These are phyloP conservation scores for Ophioninae sp. DNA, from an alignment of 2,888 invertebrate species.

Conservation along the genomic window DNA sequence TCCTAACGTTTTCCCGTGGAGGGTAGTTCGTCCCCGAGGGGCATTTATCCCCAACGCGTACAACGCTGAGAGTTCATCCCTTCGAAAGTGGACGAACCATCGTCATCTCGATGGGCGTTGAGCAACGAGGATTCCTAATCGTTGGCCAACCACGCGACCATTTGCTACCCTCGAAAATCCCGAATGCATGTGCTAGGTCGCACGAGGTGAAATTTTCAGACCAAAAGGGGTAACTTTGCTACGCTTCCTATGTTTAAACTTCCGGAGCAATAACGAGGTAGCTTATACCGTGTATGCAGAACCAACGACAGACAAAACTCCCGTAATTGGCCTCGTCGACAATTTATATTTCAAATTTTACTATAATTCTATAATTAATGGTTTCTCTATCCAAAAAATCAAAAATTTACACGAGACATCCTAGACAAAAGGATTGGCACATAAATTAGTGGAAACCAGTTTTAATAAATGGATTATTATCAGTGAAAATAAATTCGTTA, in stretches of 20 bases:
- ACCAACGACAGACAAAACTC: not conserved
- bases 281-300: not conserved
- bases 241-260: not conserved
- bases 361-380: too few relatives aligned
- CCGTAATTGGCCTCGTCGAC: too few relatives aligned
- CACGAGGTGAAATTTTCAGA: constrained; percentile 18
- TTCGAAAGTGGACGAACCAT: constrained; percentile 33
- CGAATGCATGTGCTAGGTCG: constrained; percentile 22
- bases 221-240: constrained; percentile 5
- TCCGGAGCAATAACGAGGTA: not conserved
- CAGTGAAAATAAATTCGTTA: too few relatives aligned
- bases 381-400: too few relatives aligned
- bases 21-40: not conserved
- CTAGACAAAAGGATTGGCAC: too few relatives aligned
- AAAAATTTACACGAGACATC: too few relatives aligned
- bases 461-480: too few relatives aligned
- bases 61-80: constrained; percentile 2
- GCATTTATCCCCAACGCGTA: constrained; percentile 11
- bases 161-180: constrained; percentile 16
- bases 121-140: constrained; percentile 50
- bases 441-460: too few relatives aligned
- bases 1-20: constrained; percentile 17
- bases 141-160: constrained; percentile 27
- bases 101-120: constrained; percentile 7
- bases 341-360: too few relatives aligned